Conservation (phyloP, 2,888 invertebrate species). For the Heliothis peltigera region DNA sequence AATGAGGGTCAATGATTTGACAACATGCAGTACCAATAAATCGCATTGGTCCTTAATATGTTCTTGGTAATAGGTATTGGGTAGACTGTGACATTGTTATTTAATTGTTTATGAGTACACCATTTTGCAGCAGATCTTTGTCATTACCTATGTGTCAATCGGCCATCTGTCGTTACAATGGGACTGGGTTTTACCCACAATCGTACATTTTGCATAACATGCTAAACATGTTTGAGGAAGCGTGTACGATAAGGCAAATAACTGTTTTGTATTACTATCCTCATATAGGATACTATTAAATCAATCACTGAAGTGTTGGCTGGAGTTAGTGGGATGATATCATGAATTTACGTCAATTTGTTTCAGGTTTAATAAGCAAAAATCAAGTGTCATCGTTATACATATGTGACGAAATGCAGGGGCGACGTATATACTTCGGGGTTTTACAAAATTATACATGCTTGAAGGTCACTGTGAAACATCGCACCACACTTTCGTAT, state of each 20-base stretch:
- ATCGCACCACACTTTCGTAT: no score
- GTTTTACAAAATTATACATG: no score
- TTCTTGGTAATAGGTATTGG: background rate
- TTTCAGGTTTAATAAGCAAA: no score
- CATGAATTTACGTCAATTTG: conserved; percentile 9
- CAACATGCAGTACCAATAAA: background rate
- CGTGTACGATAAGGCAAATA: conserved; percentile 57
- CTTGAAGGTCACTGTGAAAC: no score
- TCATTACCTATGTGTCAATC: conserved; percentile 20
- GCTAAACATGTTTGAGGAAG: conserved; percentile 60
- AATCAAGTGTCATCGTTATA: no score
- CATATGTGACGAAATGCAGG: no score
- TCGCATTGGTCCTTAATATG: background rate
- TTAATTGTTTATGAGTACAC: background rate
- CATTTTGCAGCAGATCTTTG: conserved; percentile 33
- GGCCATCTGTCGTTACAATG: conserved; percentile 32
- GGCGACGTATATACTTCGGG: no score
- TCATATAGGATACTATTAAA: conserved; percentile 29
- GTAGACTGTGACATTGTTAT: background rate
- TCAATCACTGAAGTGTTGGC: background rate
- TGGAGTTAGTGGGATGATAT: conserved; percentile 31
- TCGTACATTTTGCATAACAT: conserved; percentile 47
- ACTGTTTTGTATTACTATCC: conserved; percentile 41
- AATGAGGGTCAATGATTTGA: background rate
- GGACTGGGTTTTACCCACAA: conserved; percentile 62